Percentiles rank a stretch among this genome's conserved stretches.
Evolutionary conservation across 1,140 invertebrate genomes (phyloP).

Genomic region (Caenorhabditis remanei): DNA sequence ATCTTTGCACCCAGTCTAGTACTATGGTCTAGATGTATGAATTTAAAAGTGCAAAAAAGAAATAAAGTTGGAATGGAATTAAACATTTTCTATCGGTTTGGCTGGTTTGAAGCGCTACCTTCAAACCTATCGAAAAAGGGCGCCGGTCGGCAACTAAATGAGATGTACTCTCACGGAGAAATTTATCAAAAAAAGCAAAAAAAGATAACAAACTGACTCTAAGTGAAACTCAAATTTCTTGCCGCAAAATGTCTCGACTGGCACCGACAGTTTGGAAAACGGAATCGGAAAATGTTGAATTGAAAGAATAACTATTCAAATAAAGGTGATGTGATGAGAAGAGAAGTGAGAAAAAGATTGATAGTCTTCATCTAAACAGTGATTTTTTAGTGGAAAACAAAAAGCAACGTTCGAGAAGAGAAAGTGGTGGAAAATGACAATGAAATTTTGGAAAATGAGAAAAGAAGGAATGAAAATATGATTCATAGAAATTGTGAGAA

Average conservation of each 20-base stretch:
- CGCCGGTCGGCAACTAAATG: neutral
- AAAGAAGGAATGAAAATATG: too few relatives aligned
- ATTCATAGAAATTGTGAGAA: too few relatives aligned
- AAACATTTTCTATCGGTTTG: neutral
- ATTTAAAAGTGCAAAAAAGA: neutral
- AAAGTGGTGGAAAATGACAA: too few relatives aligned
- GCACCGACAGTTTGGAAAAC: neutral
- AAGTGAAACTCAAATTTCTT: neutral
- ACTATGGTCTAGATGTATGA: neutral
- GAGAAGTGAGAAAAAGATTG: neutral
- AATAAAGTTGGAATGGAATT: neutral
- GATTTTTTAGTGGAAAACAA: neutral
- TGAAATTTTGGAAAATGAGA: too few relatives aligned
- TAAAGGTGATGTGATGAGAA: neutral
- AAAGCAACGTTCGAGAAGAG: too few relatives aligned
- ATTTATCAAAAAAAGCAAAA: slow-evolving; percentile 34
- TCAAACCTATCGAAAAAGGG: slow-evolving; percentile 18
- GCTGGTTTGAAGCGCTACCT: neutral
- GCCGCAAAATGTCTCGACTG: neutral
- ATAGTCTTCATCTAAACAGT: neutral
- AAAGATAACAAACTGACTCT: slow-evolving; percentile 13
- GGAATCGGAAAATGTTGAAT: neutral
- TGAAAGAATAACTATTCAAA: neutral
- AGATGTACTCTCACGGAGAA: slow-evolving; percentile 11
- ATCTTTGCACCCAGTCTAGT: neutral